Evolutionary conservation across 2,113 vertebrate species (phyloP).

Genomic region (Indicator indicator): DNA sequence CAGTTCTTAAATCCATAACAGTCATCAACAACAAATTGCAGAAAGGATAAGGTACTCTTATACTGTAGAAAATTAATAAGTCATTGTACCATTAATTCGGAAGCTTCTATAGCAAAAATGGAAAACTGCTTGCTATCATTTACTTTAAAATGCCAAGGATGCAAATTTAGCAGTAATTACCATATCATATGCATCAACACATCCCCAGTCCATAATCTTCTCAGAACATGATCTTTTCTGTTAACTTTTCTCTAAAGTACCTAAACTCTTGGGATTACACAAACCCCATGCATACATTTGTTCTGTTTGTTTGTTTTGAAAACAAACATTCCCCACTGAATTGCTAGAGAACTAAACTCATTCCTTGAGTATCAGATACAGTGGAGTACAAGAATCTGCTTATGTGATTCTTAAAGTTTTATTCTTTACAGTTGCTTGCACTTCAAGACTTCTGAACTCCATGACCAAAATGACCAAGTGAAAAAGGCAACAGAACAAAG

Average conservation of each 20-base stretch:
- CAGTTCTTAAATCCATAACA: too few species aligned
- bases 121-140: background rate
- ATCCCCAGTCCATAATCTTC: background rate
- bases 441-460: background rate
- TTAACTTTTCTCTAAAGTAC: background rate
- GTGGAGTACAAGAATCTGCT: background rate
- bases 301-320: background rate
- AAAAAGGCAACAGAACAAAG: background rate
- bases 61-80: background rate
- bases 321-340: background rate
- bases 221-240: background rate
- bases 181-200: background rate
- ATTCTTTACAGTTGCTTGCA: background rate
- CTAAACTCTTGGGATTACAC: background rate
- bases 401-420: background rate
- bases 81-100: background rate
- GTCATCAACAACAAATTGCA: background rate
- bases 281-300: background rate
- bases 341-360: background rate
- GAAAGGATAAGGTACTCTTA: background rate
- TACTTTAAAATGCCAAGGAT: background rate
- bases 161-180: background rate
- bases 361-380: background rate
- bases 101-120: background rate
- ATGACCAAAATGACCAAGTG: background rate